Evolutionary conservation across 2,888 invertebrate species (phyloP).

Genomic region (Caenorhabditis sp.): DNA sequence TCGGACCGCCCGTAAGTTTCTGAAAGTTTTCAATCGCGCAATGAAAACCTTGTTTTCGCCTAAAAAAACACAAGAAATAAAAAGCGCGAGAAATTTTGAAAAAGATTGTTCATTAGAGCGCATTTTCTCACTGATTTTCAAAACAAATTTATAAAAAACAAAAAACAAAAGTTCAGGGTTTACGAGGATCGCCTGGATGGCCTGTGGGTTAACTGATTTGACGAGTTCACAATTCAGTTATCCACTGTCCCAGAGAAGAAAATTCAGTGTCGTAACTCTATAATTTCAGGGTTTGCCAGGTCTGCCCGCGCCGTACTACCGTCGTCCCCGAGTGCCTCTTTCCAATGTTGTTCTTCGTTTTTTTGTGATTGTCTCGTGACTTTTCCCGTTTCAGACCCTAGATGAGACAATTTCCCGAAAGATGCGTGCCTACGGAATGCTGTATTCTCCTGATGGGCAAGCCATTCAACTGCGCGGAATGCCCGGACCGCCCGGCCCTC

Average conservation of each 20-base stretch:
- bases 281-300: constrained; percentile 68
- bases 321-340: constrained; percentile 59
- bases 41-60: too few relatives aligned
- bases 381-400: constrained; percentile 51
- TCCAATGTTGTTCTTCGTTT: constrained; percentile 51
- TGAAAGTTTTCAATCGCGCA: not conserved
- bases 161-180: constrained; percentile 68
- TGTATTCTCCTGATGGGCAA: constrained; percentile 80
- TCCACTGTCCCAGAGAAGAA: constrained; percentile 11
- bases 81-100: not conserved
- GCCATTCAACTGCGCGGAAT: constrained; percentile 80
- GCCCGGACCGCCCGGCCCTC: constrained; percentile 80
- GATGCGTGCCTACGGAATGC: constrained; percentile 79
- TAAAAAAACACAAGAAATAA: too few relatives aligned
- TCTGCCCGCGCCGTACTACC: constrained; percentile 64
- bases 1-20: constrained; percentile 76
- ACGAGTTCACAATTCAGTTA: constrained; percentile 59
- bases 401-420: constrained; percentile 69
- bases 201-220: constrained; percentile 58
- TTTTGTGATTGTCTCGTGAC: constrained; percentile 15
- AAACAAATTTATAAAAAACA: constrained; percentile 7
- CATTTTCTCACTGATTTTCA: too few relatives aligned
- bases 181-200: constrained; percentile 68
- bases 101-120: constrained; percentile 5
- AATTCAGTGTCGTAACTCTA: constrained; percentile 10